Conservation (phyloP, 1,140 invertebrate genomes). For the Tenebrio molitor region DNA sequence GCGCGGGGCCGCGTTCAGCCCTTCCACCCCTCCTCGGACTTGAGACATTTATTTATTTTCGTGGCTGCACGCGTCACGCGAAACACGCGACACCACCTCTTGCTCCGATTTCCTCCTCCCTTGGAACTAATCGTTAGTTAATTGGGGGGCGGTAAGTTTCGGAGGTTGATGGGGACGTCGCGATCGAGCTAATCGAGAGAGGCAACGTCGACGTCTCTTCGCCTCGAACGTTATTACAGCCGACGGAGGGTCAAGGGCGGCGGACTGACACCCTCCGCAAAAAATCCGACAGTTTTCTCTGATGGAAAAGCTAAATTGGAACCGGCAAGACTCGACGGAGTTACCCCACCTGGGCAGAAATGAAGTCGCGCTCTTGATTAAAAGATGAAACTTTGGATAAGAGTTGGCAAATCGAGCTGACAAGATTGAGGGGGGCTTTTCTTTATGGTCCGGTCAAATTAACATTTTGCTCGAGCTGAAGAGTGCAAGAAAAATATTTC, state of each 20-base stretch:
- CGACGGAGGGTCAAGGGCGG: neutral
- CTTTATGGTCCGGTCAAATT: too few species aligned
- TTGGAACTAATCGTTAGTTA: neutral
- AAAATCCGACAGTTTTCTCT: neutral
- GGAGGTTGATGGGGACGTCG: neutral
- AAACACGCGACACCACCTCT: neutral
- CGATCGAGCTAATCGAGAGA: too few species aligned
- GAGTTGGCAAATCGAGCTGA: too few species aligned
- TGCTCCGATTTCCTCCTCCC: neutral
- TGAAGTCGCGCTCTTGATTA: conserved; percentile 7
- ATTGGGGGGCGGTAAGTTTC: neutral
- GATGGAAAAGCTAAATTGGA: conserved; percentile 25
- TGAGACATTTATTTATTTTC: conserved; percentile 15
- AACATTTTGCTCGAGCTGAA: too few species aligned
- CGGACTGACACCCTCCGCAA: neutral
- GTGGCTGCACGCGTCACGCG: neutral
- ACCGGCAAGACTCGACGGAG: neutral
- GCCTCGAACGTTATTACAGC: too few species aligned
- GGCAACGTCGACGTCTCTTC: too few species aligned
- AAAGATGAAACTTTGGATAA: conserved; percentile 36
- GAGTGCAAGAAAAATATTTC: too few species aligned
- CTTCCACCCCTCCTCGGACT: neutral
- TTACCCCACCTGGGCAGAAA: neutral
- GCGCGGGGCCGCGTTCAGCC: neutral
- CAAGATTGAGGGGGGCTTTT: too few species aligned